Base-by-base conservation (phyloP, 2,888 invertebrate species). In the Hedychridium roseum region DNA sequence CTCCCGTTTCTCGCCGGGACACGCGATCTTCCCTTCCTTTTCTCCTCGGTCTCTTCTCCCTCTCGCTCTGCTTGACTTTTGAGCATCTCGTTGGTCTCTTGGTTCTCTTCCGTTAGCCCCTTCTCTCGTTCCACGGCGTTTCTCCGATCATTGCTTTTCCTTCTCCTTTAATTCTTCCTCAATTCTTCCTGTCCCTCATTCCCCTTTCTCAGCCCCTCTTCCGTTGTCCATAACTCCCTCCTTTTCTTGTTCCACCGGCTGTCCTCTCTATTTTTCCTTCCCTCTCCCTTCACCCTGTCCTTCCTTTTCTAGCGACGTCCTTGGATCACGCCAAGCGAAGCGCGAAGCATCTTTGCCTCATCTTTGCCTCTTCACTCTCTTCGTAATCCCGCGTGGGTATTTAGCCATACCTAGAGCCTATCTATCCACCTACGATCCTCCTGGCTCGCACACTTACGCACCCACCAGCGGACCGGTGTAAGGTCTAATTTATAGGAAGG, bases 261-360 rank as follows among this genome's bases (percentile, higher is more conserved):
- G 16, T 34, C 27, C 26, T 35, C 21, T 37, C 27, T 20, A 14
- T 17, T 7, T 23, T n/a, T 34, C 36, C 2, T 7, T 12, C 27
- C 20, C 28, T 18, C 18, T 44, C 14, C 38, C 30, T 17, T 23
- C 30, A n/a, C 32, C 27, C 34, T 26, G 9, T 23, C 11, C 26
- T 14, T 9, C 12, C 11, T 20, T 26, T 3, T 17, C 20, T 27
- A 1, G 6, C 36, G 43, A 43, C 61, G 73, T 56, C 76, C 77
- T 76, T 76, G 73, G 68, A 70, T 70, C 76, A 76, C 75, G 74
- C 76, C 66, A 74, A 51, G n/a, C n/a, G n/a, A n/a, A n/a, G n/a
- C n/a, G n/a, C n/a, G n/a, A n/a, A n/a, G n/a, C n/a, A n/a, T 47
- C n/a, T n/a, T 43, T 45, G 54, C 37, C 49, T 57, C 54, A 43